Conservation (phyloP, 2,113 vertebrate species). For the Varanus komodoensis region DNA sequence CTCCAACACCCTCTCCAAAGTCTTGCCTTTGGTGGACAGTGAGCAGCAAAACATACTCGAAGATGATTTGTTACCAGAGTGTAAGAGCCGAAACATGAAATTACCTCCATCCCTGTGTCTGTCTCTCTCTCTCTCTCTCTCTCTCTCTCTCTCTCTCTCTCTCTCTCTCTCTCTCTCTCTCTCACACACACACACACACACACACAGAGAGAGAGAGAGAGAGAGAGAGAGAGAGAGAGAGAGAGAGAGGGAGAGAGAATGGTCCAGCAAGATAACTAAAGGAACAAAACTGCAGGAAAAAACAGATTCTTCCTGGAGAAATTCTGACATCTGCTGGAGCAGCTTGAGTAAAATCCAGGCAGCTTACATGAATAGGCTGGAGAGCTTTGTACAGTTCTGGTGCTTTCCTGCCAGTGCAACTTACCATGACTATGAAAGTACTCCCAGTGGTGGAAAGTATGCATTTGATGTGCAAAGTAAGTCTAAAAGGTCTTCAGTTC, state of each 20-base stretch:
- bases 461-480: background rate
- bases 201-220: too few relatives aligned
- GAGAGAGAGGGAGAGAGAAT: background rate
- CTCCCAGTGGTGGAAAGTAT: background rate
- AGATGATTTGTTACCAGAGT: background rate
- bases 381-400: background rate
- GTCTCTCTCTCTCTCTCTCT: too few relatives aligned
- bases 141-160: too few relatives aligned
- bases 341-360: background rate
- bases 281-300: background rate
- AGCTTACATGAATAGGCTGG: background rate
- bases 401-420: too few relatives aligned
- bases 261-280: background rate
- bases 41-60: background rate
- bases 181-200: too few relatives aligned
- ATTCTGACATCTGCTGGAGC: slow-evolving; percentile 3
- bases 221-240: background rate
- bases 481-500: background rate
- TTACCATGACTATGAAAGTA: background rate
- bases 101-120: background rate
- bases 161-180: too few relatives aligned
- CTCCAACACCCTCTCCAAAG: too few relatives aligned
- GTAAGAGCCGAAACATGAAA: background rate
- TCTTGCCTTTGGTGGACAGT: background rate
- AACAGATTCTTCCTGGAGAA: background rate